Conservation (phyloP, 30 jellyfish, hydroid and myxozoan genomes). For the Cassiopea andromeda region DNA sequence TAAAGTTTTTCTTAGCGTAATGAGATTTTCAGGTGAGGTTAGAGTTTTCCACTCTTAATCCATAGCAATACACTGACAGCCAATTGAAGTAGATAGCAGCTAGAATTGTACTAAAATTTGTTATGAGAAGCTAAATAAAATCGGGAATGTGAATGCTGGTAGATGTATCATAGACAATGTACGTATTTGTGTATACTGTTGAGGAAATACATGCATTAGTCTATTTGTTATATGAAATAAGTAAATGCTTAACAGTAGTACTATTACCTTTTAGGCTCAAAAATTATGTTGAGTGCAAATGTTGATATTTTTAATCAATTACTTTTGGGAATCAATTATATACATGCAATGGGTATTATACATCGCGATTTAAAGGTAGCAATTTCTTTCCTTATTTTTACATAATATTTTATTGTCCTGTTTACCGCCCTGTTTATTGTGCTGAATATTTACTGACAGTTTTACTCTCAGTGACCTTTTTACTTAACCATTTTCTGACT, state of each 20-base stretch:
- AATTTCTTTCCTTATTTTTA: not conserved
- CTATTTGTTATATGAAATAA: not conserved
- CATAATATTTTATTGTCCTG: not conserved
- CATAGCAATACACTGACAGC: too few species aligned
- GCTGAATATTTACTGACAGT: too few species aligned
- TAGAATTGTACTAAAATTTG: not conserved
- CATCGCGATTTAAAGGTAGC: constrained; percentile 95
- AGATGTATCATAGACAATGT: not conserved
- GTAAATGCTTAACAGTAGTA: too few species aligned
- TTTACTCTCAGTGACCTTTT: too few species aligned
- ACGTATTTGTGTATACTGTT: not conserved
- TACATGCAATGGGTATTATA: constrained; percentile 70
- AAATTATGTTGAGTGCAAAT: constrained; percentile 39
- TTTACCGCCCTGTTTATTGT: not conserved
- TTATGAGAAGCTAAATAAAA: not conserved
- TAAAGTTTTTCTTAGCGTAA: too few species aligned
- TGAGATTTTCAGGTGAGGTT: too few species aligned
- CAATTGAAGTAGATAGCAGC: not conserved
- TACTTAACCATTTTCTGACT: too few species aligned
- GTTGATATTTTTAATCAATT: constrained; percentile 72
- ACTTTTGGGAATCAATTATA: constrained; percentile 70
- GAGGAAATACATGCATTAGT: not conserved
- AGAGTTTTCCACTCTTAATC: too few species aligned
- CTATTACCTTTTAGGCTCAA: not conserved
- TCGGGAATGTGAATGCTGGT: too few species aligned